Percentiles rank a stretch among this genome's conserved stretches.
phyloP scores from a whole-genome alignment of 2,888 invertebrate genomes.

The Heliconius ismenius region DNA sequence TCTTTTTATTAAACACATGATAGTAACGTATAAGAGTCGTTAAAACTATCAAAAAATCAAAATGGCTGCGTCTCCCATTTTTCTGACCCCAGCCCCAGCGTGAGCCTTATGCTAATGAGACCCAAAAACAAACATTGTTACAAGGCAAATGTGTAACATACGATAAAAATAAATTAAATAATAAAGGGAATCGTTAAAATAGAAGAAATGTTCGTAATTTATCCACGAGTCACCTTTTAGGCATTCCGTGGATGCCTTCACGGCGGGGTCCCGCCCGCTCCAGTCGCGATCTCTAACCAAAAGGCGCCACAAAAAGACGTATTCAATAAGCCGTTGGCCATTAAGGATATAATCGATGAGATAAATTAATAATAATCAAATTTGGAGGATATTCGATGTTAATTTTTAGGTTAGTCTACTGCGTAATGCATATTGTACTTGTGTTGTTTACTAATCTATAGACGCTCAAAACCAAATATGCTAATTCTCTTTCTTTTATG shows the following conservation, averaged over 20 bases:
- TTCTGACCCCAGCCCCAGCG: slow-evolving; percentile 73
- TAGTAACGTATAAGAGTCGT: slow-evolving; percentile 64
- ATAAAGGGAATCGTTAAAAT: slow-evolving; percentile 82
- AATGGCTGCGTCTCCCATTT: slow-evolving; percentile 65
- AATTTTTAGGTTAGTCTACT: slow-evolving; percentile 25
- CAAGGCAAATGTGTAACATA: slow-evolving; percentile 81
- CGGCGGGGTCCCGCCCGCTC: slow-evolving; percentile 76
- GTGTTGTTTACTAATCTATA: neutral
- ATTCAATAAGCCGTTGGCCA: slow-evolving; percentile 80
- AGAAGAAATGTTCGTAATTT: slow-evolving; percentile 81
- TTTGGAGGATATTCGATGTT: slow-evolving; percentile 57
- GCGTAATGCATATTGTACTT: slow-evolving; percentile 9
- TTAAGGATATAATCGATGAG: slow-evolving; percentile 79
- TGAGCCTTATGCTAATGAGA: slow-evolving; percentile 79
- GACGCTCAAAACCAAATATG: neutral
- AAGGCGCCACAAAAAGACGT: slow-evolving; percentile 81
- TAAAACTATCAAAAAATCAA: slow-evolving; percentile 71
- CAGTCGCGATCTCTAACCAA: slow-evolving; percentile 78
- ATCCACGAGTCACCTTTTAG: slow-evolving; percentile 81
- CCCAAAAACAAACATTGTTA: slow-evolving; percentile 81
- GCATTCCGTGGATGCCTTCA: slow-evolving; percentile 79
- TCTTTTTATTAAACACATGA: slow-evolving; percentile 70
- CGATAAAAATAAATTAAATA: slow-evolving; percentile 82
- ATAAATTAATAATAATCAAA: slow-evolving; percentile 79
- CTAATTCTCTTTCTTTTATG: slow-evolving; percentile 14